Evolutionary conservation across 2,888 invertebrate genomes (phyloP).

Genomic region (Tachina fera): DNA sequence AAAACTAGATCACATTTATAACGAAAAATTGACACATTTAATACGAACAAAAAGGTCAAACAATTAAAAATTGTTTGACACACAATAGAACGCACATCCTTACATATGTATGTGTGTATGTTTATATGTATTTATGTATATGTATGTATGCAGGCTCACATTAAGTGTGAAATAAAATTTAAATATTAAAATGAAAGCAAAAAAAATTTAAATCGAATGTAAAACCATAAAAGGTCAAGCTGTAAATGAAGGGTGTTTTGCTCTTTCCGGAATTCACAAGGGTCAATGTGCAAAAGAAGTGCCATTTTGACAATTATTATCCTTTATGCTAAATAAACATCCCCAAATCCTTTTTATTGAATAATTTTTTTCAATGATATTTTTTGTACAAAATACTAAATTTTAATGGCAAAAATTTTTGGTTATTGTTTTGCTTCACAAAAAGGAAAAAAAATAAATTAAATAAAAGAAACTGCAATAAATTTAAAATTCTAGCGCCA

Average conservation of each 20-base stretch:
- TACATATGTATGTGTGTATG: no score
- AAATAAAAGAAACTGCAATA: conserved; percentile 51
- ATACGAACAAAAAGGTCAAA: conserved; percentile 61
- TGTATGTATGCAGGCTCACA: neutral
- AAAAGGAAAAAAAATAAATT: no score
- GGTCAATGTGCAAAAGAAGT: conserved; percentile 43
- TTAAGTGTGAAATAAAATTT: conserved; percentile 71
- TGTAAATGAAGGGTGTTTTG: conserved; percentile 56
- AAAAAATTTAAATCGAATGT: conserved; percentile 19
- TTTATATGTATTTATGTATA: no score
- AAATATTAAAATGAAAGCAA: conserved; percentile 58
- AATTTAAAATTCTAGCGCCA: conserved; percentile 67
- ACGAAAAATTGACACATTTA: conserved; percentile 25
- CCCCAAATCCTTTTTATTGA: conserved; percentile 67
- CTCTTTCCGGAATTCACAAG: conserved; percentile 24
- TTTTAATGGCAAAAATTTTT: conserved; percentile 67
- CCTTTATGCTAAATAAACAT: conserved; percentile 58
- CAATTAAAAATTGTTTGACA: conserved; percentile 47
- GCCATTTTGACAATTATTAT: conserved; percentile 42
- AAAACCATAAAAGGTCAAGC: conserved; percentile 66
- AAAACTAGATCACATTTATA: conserved; percentile 50
- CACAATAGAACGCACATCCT: conserved; percentile 25
- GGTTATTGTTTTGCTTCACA: conserved; percentile 8
- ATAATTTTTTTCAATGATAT: conserved; percentile 10
- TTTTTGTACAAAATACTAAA: conserved; percentile 31